A percentile compares a stretch with the other conserved stretches of the same genome.
These are phyloP conservation scores for Cyclophora albipunctata DNA, from an alignment of 2,888 invertebrate genomes.

Conservation along the genomic window DNA sequence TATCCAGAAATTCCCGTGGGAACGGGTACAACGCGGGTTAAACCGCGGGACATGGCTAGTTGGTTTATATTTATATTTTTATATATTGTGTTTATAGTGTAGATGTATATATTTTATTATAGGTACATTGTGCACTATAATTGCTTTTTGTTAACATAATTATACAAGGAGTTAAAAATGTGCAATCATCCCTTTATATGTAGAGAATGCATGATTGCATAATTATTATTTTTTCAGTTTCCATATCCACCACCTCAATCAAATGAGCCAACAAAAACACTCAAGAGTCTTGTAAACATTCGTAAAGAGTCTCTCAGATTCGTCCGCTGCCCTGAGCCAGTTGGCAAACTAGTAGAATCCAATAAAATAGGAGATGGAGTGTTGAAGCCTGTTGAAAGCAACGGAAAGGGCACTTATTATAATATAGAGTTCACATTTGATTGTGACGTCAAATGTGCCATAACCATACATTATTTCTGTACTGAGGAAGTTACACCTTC, in stretches of 20 bases:
- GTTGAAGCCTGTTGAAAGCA: conserved; percentile 71
- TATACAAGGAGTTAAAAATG: no score
- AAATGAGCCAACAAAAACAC: conserved; percentile 96
- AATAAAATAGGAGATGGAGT: conserved; percentile 72
- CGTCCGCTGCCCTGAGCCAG: conserved; percentile 82
- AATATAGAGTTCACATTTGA: conserved; percentile 99
- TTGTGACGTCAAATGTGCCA: conserved; percentile 94
- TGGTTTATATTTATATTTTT: no score
- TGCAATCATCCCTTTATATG: no score
- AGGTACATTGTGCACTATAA: no score
- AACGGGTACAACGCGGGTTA: no score
- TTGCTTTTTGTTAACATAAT: no score
- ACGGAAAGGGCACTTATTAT: conserved; percentile 82
- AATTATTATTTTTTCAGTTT: conserved; percentile 83
- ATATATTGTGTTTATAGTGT: no score
- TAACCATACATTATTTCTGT: conserved; percentile 96
- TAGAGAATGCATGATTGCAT: no score
- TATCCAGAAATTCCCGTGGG: no score
- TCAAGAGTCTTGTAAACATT: conserved; percentile 97
- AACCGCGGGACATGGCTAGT: no score
- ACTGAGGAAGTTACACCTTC: conserved; percentile 92
- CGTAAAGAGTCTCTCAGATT: conserved; percentile 96
- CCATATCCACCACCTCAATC: conserved; percentile 97
- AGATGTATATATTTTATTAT: no score
- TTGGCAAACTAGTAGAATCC: conserved; percentile 73